Conservation (phyloP, 2,888 invertebrate genomes). For the Ariolimax columbianus region DNA sequence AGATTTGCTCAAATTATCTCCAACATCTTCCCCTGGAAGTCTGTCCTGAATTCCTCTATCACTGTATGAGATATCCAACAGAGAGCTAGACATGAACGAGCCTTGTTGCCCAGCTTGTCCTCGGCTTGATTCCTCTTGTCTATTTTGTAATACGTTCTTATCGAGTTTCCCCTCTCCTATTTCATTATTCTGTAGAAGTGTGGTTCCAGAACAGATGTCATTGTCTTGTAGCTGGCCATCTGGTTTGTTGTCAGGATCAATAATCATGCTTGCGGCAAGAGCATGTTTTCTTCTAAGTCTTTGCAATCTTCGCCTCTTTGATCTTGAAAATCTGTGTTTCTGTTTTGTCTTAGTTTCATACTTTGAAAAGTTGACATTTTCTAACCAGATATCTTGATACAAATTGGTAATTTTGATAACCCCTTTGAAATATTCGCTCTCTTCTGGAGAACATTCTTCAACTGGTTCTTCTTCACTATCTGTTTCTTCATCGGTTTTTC, state of each 20-base stretch:
- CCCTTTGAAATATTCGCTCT: not conserved
- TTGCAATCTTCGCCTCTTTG: conserved; percentile 39
- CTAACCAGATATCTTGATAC: not conserved
- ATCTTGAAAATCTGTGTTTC: conserved; percentile 25
- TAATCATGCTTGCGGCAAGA: not conserved
- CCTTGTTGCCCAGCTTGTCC: not conserved
- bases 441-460: not conserved
- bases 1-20: not conserved
- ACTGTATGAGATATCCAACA: not conserved
- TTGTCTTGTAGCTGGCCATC: not conserved
- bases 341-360: not conserved
- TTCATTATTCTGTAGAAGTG: not conserved
- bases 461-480: not conserved
- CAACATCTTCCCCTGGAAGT: not conserved
- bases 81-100: not conserved
- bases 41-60: not conserved
- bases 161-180: not conserved
- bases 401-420: not conserved
- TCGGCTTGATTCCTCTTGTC: not conserved
- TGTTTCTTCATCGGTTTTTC: too few relatives aligned
- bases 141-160: not conserved
- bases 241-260: not conserved
- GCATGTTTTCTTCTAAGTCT: conserved; percentile 32
- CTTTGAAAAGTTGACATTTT: not conserved
- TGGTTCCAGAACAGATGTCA: not conserved